Evolutionary conservation across 2,113 vertebrate species (phyloP), one percentile per base, ranked within the genome.

Genomic region (Suncus etruscus): DNA sequence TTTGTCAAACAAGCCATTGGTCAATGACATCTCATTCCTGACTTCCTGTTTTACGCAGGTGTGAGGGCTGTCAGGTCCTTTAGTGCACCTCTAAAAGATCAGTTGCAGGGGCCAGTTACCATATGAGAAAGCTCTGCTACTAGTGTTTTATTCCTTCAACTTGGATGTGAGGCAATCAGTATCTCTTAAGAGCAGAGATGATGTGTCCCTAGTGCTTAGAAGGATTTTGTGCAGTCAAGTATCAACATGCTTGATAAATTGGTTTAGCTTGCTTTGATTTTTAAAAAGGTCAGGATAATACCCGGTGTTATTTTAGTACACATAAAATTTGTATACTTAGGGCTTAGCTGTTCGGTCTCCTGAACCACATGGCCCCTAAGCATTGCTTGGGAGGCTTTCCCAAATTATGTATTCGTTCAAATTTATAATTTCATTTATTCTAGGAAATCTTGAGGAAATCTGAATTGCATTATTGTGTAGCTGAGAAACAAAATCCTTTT

Each of bases 361-460:
- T 61, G 58, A 16, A 61, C 58, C 58, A 15, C 58, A 61, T 22
- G 18, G 16, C 58, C 58, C 58, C 58, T 61, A 20, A 4, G 58
- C 58, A 61, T 20, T 61, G 15, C 58, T 61, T 61, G 58, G 58
- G 58, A 61, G 54, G 58, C 58, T 61, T 20, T 20, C 58, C 18
- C 58, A 20, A 61, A 22, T 61, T 61, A 22, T 6, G 22, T 22
- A 61, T 18, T 4, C 4, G 22, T 61, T 61, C 18, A 61, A 66
- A 27, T 66, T 90, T 79, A 61, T 22, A 75, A 94, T 91, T 92
- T 32, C 24, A 65, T 86, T 86, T 76, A 14, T 86, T 76, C 15
- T 72, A 65, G 47, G 70, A 90, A 81, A 91, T 58, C 58, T 81
- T 48, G 47, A 5, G 54, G 51, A 24, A 29, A 12, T 18, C 80